Evolutionary conservation across 2,797 vertebrate species (phyloP).

Genomic region (Lepidocolaptes lacrymiger): DNA sequence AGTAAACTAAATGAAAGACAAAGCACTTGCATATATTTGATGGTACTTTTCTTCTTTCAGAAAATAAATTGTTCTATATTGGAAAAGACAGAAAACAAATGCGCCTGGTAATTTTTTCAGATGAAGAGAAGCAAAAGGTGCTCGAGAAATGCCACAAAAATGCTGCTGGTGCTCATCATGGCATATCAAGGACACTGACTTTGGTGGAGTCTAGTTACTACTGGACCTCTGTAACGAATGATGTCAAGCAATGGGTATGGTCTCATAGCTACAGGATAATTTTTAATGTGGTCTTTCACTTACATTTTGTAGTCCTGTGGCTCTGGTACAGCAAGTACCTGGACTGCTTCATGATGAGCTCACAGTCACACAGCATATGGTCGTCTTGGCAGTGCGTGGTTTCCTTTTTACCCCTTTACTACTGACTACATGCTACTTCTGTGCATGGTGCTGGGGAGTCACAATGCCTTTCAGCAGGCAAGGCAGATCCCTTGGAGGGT

Average conservation of each 20-base stretch:
- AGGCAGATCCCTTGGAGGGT: not conserved
- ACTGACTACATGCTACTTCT: not conserved
- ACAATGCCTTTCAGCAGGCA: not conserved
- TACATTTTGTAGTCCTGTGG: not conserved
- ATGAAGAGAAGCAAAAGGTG: slow-evolving; percentile 78
- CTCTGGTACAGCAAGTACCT: not conserved
- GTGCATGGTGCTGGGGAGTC: not conserved
- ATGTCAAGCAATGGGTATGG: slow-evolving; percentile 82
- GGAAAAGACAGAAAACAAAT: slow-evolving; percentile 79
- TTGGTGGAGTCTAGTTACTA: slow-evolving; percentile 78
- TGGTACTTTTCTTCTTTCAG: slow-evolving; percentile 66
- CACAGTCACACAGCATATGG: not conserved
- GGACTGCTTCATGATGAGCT: accelerated
- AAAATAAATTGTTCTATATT: slow-evolving; percentile 78
- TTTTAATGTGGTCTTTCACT: not conserved
- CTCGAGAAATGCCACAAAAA: slow-evolving; percentile 75
- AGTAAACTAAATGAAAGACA: not conserved
- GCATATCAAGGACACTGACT: slow-evolving; percentile 78
- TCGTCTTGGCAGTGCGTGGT: not conserved
- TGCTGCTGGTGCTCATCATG: slow-evolving; percentile 71
- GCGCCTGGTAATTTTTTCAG: slow-evolving; percentile 76
- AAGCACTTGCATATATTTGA: not conserved
- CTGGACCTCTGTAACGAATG: slow-evolving; percentile 78
- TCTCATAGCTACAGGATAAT: not conserved
- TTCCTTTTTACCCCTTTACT: not conserved